Evolutionary conservation across 2,113 vertebrate genomes (phyloP).

Genomic region (rabbit (Oryctolagus cuniculus)): mOryCun1.1 NC_091437.1:33503501-33504000

Average conservation of each 20-base stretch:
- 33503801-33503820: constrained; percentile 54
- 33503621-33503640: neutral
- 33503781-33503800: constrained; percentile 47
- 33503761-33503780: neutral
- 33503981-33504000: neutral
- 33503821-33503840: constrained; percentile 60
- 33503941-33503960: neutral
- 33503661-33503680: neutral
- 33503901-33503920: neutral
- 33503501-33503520: neutral
- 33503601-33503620: neutral
- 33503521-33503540: neutral
- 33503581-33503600: neutral
- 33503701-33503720: neutral
- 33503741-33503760: neutral
- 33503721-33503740: neutral
- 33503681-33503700: fast-evolving
- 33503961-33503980: neutral
- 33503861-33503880: neutral
- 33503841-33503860: neutral
- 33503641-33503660: fast-evolving
- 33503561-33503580: neutral
- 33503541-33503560: neutral
- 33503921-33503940: neutral
- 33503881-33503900: neutral